Evolutionary conservation across 2,113 vertebrate genomes (phyloP), one percentile per base, ranked within the genome.

Genomic region (Cygnus buccinator): DNA sequence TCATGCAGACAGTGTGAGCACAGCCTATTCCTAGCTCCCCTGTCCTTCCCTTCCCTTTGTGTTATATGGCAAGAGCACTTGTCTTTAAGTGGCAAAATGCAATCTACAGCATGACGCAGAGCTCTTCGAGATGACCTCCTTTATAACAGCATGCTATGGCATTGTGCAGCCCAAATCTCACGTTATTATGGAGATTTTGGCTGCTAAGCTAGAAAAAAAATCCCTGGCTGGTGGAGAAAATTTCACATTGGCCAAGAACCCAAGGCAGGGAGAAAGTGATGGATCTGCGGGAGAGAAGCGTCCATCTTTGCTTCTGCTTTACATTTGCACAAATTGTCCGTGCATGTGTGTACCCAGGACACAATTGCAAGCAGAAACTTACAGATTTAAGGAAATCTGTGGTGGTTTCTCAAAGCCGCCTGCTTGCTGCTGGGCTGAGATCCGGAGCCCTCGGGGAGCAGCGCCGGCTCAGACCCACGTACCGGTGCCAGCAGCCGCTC

Each of bases 401-500:
- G 1, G 23, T 41, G 71, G 9, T 21, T 57, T 77, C 23, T 84
- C 79, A 81, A 61, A 71, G 78, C 58, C 18, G 21, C 33, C 21
- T 2, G 0, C 10, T 50, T 58, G 25, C 9, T 57, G 33, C 6
- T 35, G 17, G 8, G 8, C 19, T 21, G 57, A 55, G 41, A 71
- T 8, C 37, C 9, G 39, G 31, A 71, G 31, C n/a, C 46, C 44
- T 10, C 0, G 0, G 43, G 48, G 20, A 90, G 58, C 39, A 61
- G 62, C 15, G 52, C 5, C 67, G 57, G 63, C 75, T 85, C 37
- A 54, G 15, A 62, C 23, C 4, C 33, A 6, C n/a, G 21, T 0
- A 15, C 44, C 6, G 4, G 16, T 22, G 19, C 78, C 41, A 1
- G 0, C 39, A 73, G 50, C 35, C 0, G 0, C 46, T 39, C 48